Percentiles rank a stretch among this genome's conserved stretches.
These are phyloP conservation scores for Hyposoter didymator DNA, from an alignment of 2,888 invertebrate species.

Conservation along the genomic window DNA sequence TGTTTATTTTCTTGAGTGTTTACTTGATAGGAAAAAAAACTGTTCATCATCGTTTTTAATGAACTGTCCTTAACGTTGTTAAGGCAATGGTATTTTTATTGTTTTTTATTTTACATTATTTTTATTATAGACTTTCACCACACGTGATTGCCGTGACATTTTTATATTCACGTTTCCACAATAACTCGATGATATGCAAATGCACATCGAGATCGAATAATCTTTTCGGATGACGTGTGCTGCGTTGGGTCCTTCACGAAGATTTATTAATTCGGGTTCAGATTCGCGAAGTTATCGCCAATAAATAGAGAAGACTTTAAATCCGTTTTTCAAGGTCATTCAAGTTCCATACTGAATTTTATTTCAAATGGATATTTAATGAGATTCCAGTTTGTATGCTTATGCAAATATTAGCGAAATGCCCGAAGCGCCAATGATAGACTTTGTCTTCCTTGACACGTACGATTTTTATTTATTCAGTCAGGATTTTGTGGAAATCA, in stretches of 20 bases:
- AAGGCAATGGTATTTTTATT: not conserved
- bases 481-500: conserved; percentile 25
- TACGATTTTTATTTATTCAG: conserved; percentile 27
- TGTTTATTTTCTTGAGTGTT: not conserved
- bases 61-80: not conserved
- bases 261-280: not conserved
- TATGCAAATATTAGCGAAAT: not conserved
- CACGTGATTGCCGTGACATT: conserved; percentile 5
- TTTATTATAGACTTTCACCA: not conserved
- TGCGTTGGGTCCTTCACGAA: not conserved
- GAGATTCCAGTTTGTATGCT: conserved; percentile 13
- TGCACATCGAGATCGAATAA: not conserved
- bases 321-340: not conserved
- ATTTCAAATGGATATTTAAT: not conserved
- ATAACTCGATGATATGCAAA: not conserved
- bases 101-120: not conserved
- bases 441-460: conserved; percentile 10
- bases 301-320: not conserved
- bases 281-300: not conserved
- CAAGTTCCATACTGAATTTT: not conserved
- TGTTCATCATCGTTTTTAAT: not conserved
- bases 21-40: not conserved
- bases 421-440: conserved; percentile 1
- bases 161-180: not conserved
- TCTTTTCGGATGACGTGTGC: no score